Evolutionary conservation across 2,888 invertebrate species (phyloP).

Genomic region (Malthinus flaveolus): DNA sequence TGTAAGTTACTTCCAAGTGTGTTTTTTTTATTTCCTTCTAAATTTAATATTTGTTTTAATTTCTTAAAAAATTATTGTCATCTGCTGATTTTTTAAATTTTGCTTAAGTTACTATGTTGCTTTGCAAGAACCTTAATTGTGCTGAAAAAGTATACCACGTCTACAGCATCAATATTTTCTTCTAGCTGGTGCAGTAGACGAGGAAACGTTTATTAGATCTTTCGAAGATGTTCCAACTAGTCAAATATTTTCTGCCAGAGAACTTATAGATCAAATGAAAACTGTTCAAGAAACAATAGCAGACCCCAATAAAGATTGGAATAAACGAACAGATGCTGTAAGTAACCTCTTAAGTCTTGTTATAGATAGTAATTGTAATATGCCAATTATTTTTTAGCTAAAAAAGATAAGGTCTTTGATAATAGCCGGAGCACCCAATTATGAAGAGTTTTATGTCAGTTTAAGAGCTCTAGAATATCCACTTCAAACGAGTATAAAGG

Average conservation of each 20-base stretch:
- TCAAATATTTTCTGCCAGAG: constrained; percentile 80
- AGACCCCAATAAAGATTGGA: constrained; percentile 89
- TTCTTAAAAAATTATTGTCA: neutral
- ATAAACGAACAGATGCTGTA: constrained; percentile 89
- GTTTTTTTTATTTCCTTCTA: constrained; percentile 18
- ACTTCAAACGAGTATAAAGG: constrained; percentile 81
- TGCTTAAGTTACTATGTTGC: neutral
- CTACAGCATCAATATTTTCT: neutral
- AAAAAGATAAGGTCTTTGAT: constrained; percentile 84
- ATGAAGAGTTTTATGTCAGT: constrained; percentile 73
- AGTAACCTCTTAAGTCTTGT: no score
- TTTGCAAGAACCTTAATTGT: no score
- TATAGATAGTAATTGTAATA: neutral
- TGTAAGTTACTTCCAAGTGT: no score
- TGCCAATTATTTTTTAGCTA: constrained; percentile 59
- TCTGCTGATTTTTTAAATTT: neutral
- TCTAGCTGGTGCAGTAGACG: constrained; percentile 83
- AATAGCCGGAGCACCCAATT: constrained; percentile 73
- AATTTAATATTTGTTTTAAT: neutral
- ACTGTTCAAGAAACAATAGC: constrained; percentile 74
- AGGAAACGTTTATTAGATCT: constrained; percentile 82
- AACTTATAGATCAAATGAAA: constrained; percentile 80
- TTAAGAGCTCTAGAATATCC: constrained; percentile 80
- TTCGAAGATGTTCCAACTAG: constrained; percentile 84
- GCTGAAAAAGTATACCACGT: no score